Evolutionary conservation across 1,140 invertebrate genomes (phyloP), one percentile per base, ranked within the genome.

Genomic region (Nasonia vitripennis): DNA sequence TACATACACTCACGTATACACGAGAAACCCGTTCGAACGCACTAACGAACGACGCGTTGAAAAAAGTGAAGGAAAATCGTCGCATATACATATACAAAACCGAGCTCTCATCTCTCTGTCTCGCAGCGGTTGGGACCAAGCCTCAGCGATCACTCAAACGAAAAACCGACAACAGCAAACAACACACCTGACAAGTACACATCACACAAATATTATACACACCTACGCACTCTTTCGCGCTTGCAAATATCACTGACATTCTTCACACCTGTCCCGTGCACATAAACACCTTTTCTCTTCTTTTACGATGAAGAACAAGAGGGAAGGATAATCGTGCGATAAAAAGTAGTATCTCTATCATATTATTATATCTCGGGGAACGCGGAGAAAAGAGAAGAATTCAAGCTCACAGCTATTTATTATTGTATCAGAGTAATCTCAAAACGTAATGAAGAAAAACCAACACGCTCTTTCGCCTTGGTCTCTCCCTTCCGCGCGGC

Each of bases 81-180:
- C 37, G 51, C 12, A 51, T 6, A 45, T 55, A 20, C 27, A 83
- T 23, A 68, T 71, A 67, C 45, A 80, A 51, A 80, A 77, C n/a
- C 67, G 51, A 83, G 81, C 77, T 86, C 78, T 83, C 85, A 83
- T 86, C 74, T 84, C 84, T 84, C 84, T 87, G 87, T 87, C 87
- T 88, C 86, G 88, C 84, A 86, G 85, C 87, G 87, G 87, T 89
- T 89, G 88, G 88, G 88, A 89, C 88, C 88, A 89, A 88, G 85
- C 83, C 85, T 86, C 77, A 85, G 41, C 73, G 51, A 84, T 81
- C 67, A 79, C 37, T 23, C 12, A 62, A n/a, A 62, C 17, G 12
- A 14, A 62, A 5, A 62, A 62, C 55, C n/a, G 17, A 67, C 1
- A 80, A 62, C 55, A 62, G 17, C 20, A 81, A 51, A 81, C 68